Conservation (phyloP, 2,797 vertebrate species). For the Rhinophrynus dorsalis region DNA sequence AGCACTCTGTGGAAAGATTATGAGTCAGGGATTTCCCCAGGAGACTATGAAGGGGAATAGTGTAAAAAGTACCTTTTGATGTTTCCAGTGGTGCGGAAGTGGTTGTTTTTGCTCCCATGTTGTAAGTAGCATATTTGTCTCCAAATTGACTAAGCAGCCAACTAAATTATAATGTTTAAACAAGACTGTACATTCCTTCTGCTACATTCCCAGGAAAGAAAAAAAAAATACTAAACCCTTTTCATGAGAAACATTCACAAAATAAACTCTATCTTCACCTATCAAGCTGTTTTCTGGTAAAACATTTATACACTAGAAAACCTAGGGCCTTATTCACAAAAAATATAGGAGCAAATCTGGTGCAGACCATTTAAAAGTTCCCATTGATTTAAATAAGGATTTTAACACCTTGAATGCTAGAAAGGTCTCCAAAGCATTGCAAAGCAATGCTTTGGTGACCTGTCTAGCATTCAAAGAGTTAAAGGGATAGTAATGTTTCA, state of each 20-base stretch:
- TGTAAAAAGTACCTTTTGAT: slow-evolving; percentile 67
- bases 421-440: too few relatives aligned
- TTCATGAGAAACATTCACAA: slow-evolving; percentile 68
- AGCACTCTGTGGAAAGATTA: slow-evolving; percentile 66
- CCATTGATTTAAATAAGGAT: too few relatives aligned
- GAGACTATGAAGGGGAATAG: slow-evolving; percentile 62
- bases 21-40: slow-evolving; percentile 66
- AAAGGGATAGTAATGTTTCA: too few relatives aligned
- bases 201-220: slow-evolving; percentile 66
- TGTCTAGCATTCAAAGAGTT: too few relatives aligned
- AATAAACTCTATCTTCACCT: slow-evolving; percentile 57
- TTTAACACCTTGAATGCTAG: too few relatives aligned
- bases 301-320: not conserved
- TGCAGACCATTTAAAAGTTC: too few relatives aligned
- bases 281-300: not conserved
- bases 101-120: slow-evolving; percentile 66
- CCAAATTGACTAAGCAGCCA: slow-evolving; percentile 63
- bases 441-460: too few relatives aligned
- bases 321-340: too few relatives aligned
- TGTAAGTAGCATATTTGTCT: slow-evolving; percentile 67
- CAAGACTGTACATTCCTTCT: slow-evolving; percentile 61
- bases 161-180: slow-evolving; percentile 73
- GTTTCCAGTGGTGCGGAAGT: slow-evolving; percentile 63
- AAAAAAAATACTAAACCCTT: slow-evolving; percentile 64
- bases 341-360: too few relatives aligned